These are phyloP conservation scores for Muscicapa striata DNA, from an alignment of 2,797 vertebrate genomes.

Conservation along the genomic window DNA sequence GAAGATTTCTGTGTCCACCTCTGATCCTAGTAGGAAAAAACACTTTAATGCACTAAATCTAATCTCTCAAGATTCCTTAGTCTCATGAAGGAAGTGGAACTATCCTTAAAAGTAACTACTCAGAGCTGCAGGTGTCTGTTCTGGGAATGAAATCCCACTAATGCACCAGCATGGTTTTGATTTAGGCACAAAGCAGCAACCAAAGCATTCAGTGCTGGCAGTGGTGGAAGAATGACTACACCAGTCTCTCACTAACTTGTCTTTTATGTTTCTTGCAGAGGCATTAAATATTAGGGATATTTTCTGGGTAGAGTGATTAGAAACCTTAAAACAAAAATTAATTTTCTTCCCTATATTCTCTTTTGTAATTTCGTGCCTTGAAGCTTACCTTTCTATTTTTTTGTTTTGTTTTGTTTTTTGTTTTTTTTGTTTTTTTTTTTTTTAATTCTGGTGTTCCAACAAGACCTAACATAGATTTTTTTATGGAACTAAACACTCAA, in stretches of 20 bases:
- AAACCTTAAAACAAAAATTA: background rate
- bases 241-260: background rate
- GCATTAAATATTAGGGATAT: background rate
- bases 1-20: background rate
- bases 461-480: background rate
- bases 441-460: background rate
- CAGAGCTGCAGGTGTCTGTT: background rate
- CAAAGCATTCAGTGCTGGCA: background rate
- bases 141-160: background rate
- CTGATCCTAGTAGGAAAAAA: background rate
- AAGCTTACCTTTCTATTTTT: background rate
- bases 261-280: background rate
- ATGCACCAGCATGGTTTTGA: background rate
- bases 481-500: background rate
- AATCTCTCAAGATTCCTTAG: background rate
- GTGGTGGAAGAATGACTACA: background rate
- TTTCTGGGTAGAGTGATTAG: background rate
- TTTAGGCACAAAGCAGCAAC: background rate
- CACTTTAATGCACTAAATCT: background rate
- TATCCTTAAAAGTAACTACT: background rate
- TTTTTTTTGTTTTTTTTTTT: background rate
- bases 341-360: background rate
- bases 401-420: rapidly evolving
- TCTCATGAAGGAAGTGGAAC: background rate
- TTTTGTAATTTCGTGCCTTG: background rate